phyloP scores from a whole-genome alignment of 2,888 invertebrate genomes.

The Cataglyphis livida region DNA sequence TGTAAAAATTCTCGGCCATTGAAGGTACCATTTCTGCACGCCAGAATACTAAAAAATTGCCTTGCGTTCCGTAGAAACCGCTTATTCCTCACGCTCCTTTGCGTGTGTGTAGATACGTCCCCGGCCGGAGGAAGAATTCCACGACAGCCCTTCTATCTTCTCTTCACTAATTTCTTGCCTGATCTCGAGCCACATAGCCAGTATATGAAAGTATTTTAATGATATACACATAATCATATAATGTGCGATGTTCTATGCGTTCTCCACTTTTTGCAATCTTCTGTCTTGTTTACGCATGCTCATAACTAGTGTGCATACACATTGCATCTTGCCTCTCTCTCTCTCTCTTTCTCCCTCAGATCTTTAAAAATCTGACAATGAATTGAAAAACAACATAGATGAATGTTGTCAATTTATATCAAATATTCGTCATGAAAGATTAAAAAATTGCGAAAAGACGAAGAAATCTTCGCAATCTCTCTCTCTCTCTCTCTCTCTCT shows the following conservation, averaged over 20 bases:
- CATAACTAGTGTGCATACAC: slow-evolving; percentile 14
- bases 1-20: neutral
- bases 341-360: slow-evolving; percentile 19
- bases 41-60: slow-evolving; percentile 29
- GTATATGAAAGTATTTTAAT: slow-evolving; percentile 60
- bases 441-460: slow-evolving; percentile 55
- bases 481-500: slow-evolving; percentile 30
- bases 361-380: slow-evolving; percentile 63
- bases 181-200: slow-evolving; percentile 27
- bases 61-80: slow-evolving; percentile 1
- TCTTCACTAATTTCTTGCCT: slow-evolving; percentile 71
- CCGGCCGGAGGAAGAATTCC: slow-evolving; percentile 63
- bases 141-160: slow-evolving; percentile 49
- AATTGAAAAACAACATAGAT: slow-evolving; percentile 78
- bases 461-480: slow-evolving; percentile 63
- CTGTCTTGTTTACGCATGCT: slow-evolving; percentile 58
- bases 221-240: slow-evolving; percentile 57
- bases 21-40: neutral
- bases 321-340: slow-evolving; percentile 55
- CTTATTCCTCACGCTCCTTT: slow-evolving; percentile 14
- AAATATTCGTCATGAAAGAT: slow-evolving; percentile 74
- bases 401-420: slow-evolving; percentile 84
- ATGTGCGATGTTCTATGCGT: slow-evolving; percentile 56
- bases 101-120: neutral
- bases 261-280: slow-evolving; percentile 53